Conservation (phyloP, 2,888 invertebrate species). For the Megaustenia siamemsis region DNA sequence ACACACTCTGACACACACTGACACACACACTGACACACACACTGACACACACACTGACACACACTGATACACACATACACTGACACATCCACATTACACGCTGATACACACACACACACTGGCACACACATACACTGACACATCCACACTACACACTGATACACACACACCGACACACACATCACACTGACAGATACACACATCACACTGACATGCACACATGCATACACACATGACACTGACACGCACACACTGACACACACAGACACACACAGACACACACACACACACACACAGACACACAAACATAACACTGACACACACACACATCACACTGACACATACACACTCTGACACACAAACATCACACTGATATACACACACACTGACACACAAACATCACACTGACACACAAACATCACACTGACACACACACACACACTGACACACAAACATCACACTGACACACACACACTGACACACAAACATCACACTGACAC, state of each 20-base stretch:
- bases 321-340: background rate
- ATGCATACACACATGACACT: background rate
- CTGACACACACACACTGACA: background rate
- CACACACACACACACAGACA: background rate
- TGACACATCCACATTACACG: no score
- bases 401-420: no score
- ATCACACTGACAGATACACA: background rate
- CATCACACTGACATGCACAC: background rate
- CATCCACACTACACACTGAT: no score
- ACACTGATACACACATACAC: no score
- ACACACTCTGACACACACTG: background rate
- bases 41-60: conserved; percentile 22
- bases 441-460: no score
- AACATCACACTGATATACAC: no score
- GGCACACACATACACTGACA: no score
- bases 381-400: no score
- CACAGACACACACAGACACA: background rate
- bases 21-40: conserved; percentile 15
- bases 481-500: no score
- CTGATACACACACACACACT: no score
- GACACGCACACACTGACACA: background rate
- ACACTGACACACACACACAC: no score
- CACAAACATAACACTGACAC: background rate
- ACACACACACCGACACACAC: background rate
- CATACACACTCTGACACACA: no score